Base-by-base conservation (phyloP, 1,140 invertebrate genomes). In the Hylyphantes graminicola region DNA sequence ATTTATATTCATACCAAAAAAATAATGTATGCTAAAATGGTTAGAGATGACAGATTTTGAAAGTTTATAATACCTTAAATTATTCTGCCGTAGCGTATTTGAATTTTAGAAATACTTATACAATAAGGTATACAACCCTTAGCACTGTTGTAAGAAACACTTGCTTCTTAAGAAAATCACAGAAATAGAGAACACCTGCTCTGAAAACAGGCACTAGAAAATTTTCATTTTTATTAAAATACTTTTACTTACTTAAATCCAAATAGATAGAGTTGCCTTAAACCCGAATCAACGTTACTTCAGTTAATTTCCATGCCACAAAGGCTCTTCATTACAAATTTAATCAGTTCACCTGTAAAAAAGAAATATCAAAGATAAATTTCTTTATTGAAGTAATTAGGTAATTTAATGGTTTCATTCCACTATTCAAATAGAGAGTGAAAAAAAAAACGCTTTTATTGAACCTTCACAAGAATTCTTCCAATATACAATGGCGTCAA, bases 351-450 rank as follows among this genome's bases (percentile, higher is more conserved):
- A 83, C 80, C 80, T 83, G 72, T 50, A 55, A 75, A 50, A 73
- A 64, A 17, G 75, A 64, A 19, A 35, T 35, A 35, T 5, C 61
- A 55, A 55, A 54, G 74, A 83, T 57, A 63, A 83, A 61, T 64
- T 64, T 74, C 80, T 83, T 83, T 83, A 83, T 83, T 83, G 70
- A 17, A 75, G 70, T 83, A 83, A 83, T 83, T 83, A 83, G 75
- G 80, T 83, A 83, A 83, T 83, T 83, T 83, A 74, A 75, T 75
- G 70, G 80, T 74, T 83, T 83, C 80, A 83, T 75, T 75, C 70
- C 80, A 50, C 17, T 50, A 48, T 83, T 51, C 17, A 19, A 15
- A 21, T 15, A 21, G 12, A 57, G 50, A 53, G 54, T n/a, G 9
- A 83, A 65, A 82, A 81, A 81, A 74, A 82, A 65, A 50, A 11